Conservation (phyloP, 1,140 invertebrate species). For the Mya arenaria region DNA sequence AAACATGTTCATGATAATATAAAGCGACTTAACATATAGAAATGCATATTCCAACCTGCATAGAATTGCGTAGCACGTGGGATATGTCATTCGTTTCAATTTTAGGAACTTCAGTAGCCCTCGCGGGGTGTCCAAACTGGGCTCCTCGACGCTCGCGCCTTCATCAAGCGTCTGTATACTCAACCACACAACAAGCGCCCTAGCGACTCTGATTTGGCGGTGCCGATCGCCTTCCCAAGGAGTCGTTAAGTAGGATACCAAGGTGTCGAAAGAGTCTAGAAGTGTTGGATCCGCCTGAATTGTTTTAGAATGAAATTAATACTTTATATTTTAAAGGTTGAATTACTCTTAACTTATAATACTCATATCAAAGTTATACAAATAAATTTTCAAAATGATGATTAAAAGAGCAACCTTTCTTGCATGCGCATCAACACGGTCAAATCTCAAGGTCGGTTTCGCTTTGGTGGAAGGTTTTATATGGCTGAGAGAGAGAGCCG, state of each 20-base stretch:
- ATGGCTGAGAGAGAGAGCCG: neutral
- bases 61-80: conserved; percentile 58
- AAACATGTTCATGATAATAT: neutral
- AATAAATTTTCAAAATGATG: too few relatives aligned
- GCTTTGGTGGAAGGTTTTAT: neutral
- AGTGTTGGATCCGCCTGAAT: neutral
- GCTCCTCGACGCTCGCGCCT: neutral
- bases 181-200: conserved; percentile 56
- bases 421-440: neutral
- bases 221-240: neutral
- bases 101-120: conserved; percentile 55
- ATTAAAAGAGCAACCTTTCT: too few relatives aligned
- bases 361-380: too few relatives aligned
- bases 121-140: conserved; percentile 45
- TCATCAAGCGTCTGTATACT: conserved; percentile 52
- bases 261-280: neutral
- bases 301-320: neutral
- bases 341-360: too few relatives aligned
- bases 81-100: conserved; percentile 50
- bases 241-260: neutral
- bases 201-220: conserved; percentile 7
- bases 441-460: neutral
- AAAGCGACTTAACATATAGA: neutral
- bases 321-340: too few relatives aligned
- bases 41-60: conserved; percentile 45